Conservation (phyloP, 2,113 vertebrate species). For the Alectura lathami region DNA sequence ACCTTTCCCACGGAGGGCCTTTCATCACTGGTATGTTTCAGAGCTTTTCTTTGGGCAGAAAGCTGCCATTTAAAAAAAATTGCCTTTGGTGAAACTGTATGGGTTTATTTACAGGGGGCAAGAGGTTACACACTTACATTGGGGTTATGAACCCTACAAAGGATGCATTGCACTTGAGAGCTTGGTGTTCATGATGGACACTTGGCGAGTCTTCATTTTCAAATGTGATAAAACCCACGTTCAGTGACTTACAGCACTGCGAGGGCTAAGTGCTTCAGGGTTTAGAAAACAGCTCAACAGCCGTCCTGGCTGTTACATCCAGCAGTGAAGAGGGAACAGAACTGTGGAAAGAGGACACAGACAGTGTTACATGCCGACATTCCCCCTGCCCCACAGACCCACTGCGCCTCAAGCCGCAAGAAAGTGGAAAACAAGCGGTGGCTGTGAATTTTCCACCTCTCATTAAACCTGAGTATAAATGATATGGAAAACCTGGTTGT, state of each 20-base stretch:
- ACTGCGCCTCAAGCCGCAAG: neutral
- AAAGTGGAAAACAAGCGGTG: neutral
- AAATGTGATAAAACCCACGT: neutral
- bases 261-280: neutral
- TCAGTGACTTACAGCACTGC: neutral
- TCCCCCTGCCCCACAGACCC: neutral
- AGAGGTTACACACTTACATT: neutral
- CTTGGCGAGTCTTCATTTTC: neutral
- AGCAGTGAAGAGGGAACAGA: neutral
- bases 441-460: neutral
- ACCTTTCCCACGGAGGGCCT: neutral
- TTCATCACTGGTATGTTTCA: neutral
- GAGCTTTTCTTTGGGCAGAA: neutral
- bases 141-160: neutral
- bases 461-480: neutral
- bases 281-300: neutral
- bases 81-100: neutral
- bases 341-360: neutral
- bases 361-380: fast-evolving
- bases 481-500: neutral
- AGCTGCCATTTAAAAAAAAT: neutral
- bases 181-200: fast-evolving
- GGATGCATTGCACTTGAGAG: neutral
- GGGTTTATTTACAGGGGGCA: neutral
- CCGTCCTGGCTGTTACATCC: neutral